A percentile compares a stretch with the other conserved stretches of the same genome.
Conservation (phyloP, 2,797 vertebrate genomes). For the Protosalanx chinensis region DNA sequence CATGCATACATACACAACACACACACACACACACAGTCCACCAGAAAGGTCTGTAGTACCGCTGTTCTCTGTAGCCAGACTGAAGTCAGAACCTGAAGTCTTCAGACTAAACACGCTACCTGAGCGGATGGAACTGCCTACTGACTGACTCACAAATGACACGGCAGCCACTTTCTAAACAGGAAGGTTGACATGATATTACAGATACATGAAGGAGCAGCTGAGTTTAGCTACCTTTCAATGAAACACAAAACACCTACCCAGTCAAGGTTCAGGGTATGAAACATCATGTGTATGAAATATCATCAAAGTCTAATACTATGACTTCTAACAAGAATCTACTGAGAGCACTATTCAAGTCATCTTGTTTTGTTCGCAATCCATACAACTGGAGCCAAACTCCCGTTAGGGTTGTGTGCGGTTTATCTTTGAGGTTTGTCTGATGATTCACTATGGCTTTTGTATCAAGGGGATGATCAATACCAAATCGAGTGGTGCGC, state of each 20-base stretch:
- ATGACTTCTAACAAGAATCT: not conserved
- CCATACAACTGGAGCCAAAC: constrained; percentile 26
- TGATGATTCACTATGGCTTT: constrained; percentile 54
- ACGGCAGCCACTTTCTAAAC: not conserved
- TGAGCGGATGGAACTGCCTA: too few relatives aligned
- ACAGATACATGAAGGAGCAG: not conserved
- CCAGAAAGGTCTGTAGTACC: not conserved
- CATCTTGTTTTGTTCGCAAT: constrained; percentile 6
- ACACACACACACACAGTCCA: constrained; percentile 5
- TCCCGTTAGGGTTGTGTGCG: constrained; percentile 37
- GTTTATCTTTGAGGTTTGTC: constrained; percentile 39
- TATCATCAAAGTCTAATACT: not conserved
- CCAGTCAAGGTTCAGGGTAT: too few relatives aligned
- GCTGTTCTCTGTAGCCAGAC: not conserved
- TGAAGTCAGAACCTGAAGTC: not conserved
- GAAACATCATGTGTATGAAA: not conserved
- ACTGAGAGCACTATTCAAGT: too few relatives aligned
- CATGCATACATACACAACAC: constrained; percentile 27
- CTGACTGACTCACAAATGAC: not conserved
- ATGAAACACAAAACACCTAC: not conserved
- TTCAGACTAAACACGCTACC: too few relatives aligned
- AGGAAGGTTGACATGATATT: constrained; percentile 1
- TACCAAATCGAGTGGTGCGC: constrained; percentile 48
- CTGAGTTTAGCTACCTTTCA: not conserved
- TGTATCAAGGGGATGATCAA: constrained; percentile 70